These are phyloP conservation scores for Lypha dubia DNA, from an alignment of 2,888 invertebrate genomes.

Conservation along the genomic window DNA sequence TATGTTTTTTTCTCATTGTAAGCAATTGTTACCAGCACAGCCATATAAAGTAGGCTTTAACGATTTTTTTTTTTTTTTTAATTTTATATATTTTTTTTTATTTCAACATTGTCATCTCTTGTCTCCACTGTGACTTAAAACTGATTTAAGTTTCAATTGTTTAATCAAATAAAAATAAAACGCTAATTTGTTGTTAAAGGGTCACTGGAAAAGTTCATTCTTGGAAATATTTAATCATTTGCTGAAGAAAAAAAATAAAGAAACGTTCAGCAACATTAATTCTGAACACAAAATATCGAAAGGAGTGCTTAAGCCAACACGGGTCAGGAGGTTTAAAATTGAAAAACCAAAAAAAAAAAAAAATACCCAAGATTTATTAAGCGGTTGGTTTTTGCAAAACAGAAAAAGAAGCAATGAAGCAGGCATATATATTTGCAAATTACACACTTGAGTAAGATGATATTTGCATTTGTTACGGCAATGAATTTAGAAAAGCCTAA, in stretches of 20 bases:
- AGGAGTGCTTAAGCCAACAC: conserved; percentile 62
- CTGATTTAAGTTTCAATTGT: conserved; percentile 52
- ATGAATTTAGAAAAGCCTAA: background rate
- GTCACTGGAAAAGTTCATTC: conserved; percentile 62
- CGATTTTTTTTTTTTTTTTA: background rate
- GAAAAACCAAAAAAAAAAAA: background rate
- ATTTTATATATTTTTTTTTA: no score
- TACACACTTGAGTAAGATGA: conserved; percentile 14
- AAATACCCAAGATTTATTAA: conserved; percentile 48
- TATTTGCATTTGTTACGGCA: conserved; percentile 11
- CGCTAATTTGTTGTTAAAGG: conserved; percentile 62
- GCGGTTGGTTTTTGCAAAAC: background rate
- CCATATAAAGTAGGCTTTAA: conserved; percentile 38
- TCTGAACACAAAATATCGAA: conserved; percentile 11
- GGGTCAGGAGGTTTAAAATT: conserved; percentile 56
- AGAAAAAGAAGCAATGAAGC: background rate
- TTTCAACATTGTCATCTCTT: conserved; percentile 39
- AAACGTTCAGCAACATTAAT: background rate
- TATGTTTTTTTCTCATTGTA: conserved; percentile 18
- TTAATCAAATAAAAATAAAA: conserved; percentile 53
- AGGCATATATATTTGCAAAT: background rate
- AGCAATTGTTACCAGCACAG: background rate
- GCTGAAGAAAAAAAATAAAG: conserved; percentile 12
- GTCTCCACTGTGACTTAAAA: conserved; percentile 13
- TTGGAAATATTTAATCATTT: conserved; percentile 51